Base-by-base conservation (phyloP, 1,140 invertebrate genomes). In the Heliothis virescens region DNA sequence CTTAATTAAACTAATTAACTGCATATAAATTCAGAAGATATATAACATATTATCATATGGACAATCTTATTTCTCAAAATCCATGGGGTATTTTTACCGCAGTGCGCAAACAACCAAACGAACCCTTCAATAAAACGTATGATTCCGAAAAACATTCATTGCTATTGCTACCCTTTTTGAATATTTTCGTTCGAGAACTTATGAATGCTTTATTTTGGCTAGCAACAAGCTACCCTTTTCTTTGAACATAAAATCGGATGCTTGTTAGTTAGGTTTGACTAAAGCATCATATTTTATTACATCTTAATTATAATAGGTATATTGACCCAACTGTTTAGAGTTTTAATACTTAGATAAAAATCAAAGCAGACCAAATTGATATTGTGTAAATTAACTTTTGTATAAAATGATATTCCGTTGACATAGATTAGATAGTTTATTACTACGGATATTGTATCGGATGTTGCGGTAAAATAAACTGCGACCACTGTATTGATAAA, bases 171-270 rank as follows among this genome's bases (percentile, higher is more conserved):
- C 62, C 62, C 62, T 63, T 41, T 41, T 63, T 26, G 62, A 41
- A 29, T 47, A 41, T 63, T 47, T 63, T 15, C 15, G 34, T 26
- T 47, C 62, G 10, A 41, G 62, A 47, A 63, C 29, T 47, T 63
- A 63, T 63, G 34, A 63, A 63, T 63, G 62, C 34, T 47, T 41
- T 41, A 63, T 41, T 63, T 29, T 63, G 62, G 62, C 41, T 63
- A 63, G 62, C 62, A 47, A 63, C 57, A 63, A 16, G 62, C 29
- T 5, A n/a, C 15, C 29, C 62, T 13, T 53, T 15, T 12, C 62
- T 63, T 47, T 63, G 62, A 41, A 63, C 41, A 63, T 47, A 41
- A 41, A 63, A 63, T 60, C 57, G 11, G 21, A 29, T 21, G 26
- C 21, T 60, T 16, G 7, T 34, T 34, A 12, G 26, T 26, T 59